These are phyloP conservation scores for Luperina nickerlii DNA, from an alignment of 2,888 invertebrate species.

Conservation along the genomic window DNA sequence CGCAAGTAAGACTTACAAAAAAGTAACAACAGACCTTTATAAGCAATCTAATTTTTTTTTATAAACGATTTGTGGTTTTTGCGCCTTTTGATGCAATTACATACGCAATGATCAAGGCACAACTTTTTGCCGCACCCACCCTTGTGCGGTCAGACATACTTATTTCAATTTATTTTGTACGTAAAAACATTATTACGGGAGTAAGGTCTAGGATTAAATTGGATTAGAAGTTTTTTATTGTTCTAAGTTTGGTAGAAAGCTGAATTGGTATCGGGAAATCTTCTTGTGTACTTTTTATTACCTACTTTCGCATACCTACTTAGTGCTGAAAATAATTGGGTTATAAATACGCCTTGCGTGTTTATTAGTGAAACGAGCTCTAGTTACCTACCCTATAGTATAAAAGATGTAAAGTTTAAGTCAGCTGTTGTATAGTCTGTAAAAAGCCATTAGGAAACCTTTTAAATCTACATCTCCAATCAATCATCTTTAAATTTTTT, in stretches of 20 bases:
- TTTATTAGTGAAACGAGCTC: background rate
- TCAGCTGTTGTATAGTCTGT: background rate
- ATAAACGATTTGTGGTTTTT: conserved; percentile 57
- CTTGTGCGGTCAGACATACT: conserved; percentile 28
- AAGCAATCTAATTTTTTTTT: conserved; percentile 46
- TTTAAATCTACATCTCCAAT: background rate
- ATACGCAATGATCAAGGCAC: conserved; percentile 42
- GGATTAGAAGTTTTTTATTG: conserved; percentile 30
- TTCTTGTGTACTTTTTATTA: conserved; percentile 5
- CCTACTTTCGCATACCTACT: background rate
- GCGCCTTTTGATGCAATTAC: conserved; percentile 56
- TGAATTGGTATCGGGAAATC: conserved; percentile 1
- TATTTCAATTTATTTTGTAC: conserved; percentile 40
- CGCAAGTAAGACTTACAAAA: conserved; percentile 14
- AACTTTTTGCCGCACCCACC: conserved; percentile 43
- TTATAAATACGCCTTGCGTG: background rate
- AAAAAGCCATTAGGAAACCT: background rate
- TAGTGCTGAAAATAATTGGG: background rate
- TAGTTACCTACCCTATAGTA: background rate
- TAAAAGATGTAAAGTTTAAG: background rate
- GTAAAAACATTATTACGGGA: conserved; percentile 23
- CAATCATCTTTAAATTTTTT: too few species aligned
- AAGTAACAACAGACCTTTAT: conserved; percentile 14
- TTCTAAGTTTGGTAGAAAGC: background rate
- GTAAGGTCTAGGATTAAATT: conserved; percentile 37